These are phyloP conservation scores for Mythimna impura DNA, from an alignment of 2,888 invertebrate species.

Conservation along the genomic window DNA sequence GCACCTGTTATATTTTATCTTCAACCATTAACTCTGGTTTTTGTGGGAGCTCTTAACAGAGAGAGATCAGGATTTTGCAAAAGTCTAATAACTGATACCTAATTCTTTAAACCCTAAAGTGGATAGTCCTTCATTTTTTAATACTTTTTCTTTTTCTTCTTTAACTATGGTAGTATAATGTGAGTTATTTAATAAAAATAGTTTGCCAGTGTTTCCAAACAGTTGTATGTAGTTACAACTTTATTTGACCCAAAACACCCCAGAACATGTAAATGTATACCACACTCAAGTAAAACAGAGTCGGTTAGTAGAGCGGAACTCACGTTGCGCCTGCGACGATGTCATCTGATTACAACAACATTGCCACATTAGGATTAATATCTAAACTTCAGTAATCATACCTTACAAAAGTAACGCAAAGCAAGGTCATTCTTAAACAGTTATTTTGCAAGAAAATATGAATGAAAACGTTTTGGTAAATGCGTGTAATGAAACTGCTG, in stretches of 20 bases:
- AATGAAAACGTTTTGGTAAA: constrained; percentile 63
- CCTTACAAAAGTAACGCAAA: constrained; percentile 73
- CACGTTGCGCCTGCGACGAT: constrained; percentile 72
- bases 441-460: constrained; percentile 65
- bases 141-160: background rate
- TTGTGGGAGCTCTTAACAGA: too few species aligned
- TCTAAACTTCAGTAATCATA: constrained; percentile 81
- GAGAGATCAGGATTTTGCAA: too few species aligned
- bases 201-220: background rate
- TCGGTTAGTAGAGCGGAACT: constrained; percentile 84
- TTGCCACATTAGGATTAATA: constrained; percentile 83
- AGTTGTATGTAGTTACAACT: constrained; percentile 17
- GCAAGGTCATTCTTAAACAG: constrained; percentile 78
- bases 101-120: background rate
- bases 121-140: background rate
- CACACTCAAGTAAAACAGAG: constrained; percentile 59
- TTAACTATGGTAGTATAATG: background rate
- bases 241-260: constrained; percentile 47
- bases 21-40: background rate
- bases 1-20: background rate
- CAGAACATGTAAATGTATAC: constrained; percentile 63
- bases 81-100: background rate
- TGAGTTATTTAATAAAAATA: background rate
- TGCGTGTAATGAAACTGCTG: constrained; percentile 48
- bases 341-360: constrained; percentile 75